These are phyloP conservation scores for Pavo muticus DNA, from an alignment of 2,113 vertebrate species.

Conservation along the genomic window DNA sequence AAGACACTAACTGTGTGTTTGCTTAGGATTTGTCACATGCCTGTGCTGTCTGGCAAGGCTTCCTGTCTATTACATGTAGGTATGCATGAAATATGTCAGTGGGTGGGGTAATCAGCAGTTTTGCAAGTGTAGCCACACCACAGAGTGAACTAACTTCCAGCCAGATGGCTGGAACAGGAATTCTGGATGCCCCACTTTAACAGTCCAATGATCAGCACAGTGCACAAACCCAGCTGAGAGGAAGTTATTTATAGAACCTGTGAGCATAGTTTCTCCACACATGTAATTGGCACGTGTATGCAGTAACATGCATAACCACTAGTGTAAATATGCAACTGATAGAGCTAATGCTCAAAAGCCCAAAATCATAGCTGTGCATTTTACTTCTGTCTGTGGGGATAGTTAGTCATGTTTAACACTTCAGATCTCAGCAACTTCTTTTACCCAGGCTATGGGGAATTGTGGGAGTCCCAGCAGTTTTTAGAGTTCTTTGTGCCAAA, in stretches of 20 bases:
- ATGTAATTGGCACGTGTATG: background rate
- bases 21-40: background rate
- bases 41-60: background rate
- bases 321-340: fast-evolving
- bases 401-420: background rate
- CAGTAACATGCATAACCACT: background rate
- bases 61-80: background rate
- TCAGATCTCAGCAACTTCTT: background rate
- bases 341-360: background rate
- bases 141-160: background rate
- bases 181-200: background rate
- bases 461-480: background rate
- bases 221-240: background rate
- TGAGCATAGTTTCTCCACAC: background rate
- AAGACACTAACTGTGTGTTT: background rate
- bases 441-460: background rate
- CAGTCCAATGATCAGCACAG: background rate
- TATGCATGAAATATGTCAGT: background rate
- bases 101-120: background rate
- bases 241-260: background rate
- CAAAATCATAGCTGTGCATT: background rate
- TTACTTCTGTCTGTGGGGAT: background rate
- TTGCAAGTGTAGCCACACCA: background rate
- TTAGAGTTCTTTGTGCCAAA: background rate
- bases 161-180: background rate